phyloP scores from a whole-genome alignment of 2,113 vertebrate species.

The Sminthopsis crassicaudata region DNA sequence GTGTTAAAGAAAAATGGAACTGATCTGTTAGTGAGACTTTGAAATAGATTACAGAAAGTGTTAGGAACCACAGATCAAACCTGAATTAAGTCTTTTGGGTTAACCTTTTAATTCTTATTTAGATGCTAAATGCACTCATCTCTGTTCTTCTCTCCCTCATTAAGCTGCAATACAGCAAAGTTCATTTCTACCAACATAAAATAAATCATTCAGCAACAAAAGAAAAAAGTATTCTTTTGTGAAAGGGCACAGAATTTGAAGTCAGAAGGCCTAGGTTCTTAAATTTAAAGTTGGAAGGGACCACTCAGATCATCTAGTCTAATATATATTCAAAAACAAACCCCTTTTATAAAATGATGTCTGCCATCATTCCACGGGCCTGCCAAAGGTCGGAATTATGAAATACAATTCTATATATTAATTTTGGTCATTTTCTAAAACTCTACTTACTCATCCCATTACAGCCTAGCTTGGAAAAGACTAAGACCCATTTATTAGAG shows the following conservation, averaged over 20 bases:
- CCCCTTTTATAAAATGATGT: neutral
- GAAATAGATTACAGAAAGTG: neutral
- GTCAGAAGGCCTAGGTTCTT: neutral
- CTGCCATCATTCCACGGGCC: neutral
- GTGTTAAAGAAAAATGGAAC: neutral
- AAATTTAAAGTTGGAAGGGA: neutral
- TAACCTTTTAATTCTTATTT: slow-evolving; percentile 14
- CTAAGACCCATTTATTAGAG: neutral
- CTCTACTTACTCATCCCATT: neutral
- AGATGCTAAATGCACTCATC: neutral
- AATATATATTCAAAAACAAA: neutral
- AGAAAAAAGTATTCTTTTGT: neutral
- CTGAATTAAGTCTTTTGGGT: slow-evolving; percentile 16
- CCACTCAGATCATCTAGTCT: neutral
- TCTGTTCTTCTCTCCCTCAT: neutral
- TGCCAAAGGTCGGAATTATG: neutral
- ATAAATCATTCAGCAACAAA: slow-evolving; percentile 8
- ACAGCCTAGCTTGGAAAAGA: neutral
- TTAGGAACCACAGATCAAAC: neutral
- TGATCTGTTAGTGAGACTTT: neutral
- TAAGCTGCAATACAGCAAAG: neutral
- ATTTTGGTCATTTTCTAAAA: slow-evolving; percentile 18
- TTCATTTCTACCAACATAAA: neutral
- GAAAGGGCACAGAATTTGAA: neutral
- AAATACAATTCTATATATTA: neutral